Base-by-base conservation (phyloP, 92 coral and sea anemone species). In the Porites rus region DNA sequence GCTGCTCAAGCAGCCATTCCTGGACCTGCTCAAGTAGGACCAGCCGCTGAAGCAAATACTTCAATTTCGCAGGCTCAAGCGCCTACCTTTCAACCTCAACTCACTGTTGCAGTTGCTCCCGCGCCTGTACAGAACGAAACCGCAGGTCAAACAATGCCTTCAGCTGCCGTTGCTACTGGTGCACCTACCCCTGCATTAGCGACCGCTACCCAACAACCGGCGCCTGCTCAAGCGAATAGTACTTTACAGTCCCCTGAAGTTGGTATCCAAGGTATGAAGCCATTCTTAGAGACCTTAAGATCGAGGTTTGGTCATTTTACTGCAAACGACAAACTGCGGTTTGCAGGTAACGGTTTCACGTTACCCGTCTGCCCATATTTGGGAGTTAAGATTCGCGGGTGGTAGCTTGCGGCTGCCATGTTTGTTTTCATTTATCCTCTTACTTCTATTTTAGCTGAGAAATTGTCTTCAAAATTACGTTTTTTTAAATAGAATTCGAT, bases 161-260 rank as follows among this genome's bases (percentile, higher is more conserved):
- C 84, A 65, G 89, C 31, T 10, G 74, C 87, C 64, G 51, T 18
- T 11, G 87, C 87, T 69, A 22, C 87, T 16, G 83, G 66, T 51
- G 60, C 86, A 31, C 78, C 83, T 81, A 21, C 72, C 46, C 14
- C 16, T 12, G n/a, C 65, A 19, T 68, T 50, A 77, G 59, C 17
- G 18, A 64, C 92, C 10, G 73, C 80, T 19, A 77, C 51, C 24
- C 65, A 72, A 62, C 70, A 50, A 38, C 87, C 91, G 25, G 71
- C 93, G 51, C 76, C 80, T 20, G 66, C 65, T 12, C 67, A 77
- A 50, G 70, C 88, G 71, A 69, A 79, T 60, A 68, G 76, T 31
- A 76, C 86, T 7, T 82, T 82, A 31, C 86, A 46, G 31, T 58
- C 86, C 20, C 70, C 70, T 60, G 76, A 28, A 38, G 51, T 58